Base-by-base conservation (phyloP, 2,888 invertebrate genomes). In the Napeogenes inachia region DNA sequence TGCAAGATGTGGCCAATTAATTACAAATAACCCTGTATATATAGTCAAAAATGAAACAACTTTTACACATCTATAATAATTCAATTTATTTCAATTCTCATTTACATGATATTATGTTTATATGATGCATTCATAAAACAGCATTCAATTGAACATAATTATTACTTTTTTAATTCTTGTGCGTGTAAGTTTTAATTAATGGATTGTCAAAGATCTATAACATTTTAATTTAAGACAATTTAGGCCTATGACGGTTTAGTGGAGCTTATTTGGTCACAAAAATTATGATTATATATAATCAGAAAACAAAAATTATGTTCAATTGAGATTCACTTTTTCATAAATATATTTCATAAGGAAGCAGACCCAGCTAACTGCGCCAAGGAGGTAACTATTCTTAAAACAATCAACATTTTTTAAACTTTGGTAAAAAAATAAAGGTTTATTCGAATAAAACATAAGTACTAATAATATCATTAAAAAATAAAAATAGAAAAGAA, bases 61-160 rank as follows among this genome's bases (percentile, higher is more conserved):
- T 5, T 53, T 53, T 75, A 66, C 79, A 83, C 78, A 81, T 83
- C 80, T 81, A 85, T 85, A 84, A 80, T 77, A 77, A 78, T 82
- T 75, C 74, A 80, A 78, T 85, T 78, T 79, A 76, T 76, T 76
- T 71, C 78, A 75, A 81, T 80, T 82, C 71, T 75, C 78, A 78
- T 80, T 79, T 80, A 73, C 81, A 82, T 77, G 70, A 72, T 72
- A 72, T 21, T 21, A 21, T 21, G 21, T 21, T 73, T 71, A 73
- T 63, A 60, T 56, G 62, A 58, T 57, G 42, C 53, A 55, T 60
- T 66, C 53, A 56, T 58, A 61, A 62, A 57, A 59, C 59, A 62
- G 56, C 46, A 54, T 56, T 32, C 30, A 10, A 64, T 65, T 69
- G 59, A 65, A 68, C 66, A 64, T 57, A 68, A 67, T 66, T 59